Conservation (phyloP, 2,113 vertebrate genomes). For the Lepisosteus oculatus region DNA sequence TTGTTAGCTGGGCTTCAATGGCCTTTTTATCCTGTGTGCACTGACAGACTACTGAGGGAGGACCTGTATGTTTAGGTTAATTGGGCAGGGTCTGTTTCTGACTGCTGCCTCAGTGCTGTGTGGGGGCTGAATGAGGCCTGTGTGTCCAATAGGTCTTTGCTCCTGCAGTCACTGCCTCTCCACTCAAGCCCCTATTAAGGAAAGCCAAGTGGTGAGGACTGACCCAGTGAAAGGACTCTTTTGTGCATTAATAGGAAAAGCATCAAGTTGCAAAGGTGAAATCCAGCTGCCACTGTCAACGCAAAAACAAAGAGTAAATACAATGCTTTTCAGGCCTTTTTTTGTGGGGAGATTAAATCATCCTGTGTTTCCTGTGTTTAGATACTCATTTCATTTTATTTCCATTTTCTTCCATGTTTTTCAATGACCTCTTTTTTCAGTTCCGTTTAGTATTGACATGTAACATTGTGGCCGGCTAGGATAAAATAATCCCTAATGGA, state of each 20-base stretch:
- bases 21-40: background rate
- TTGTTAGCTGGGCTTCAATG: conserved; percentile 7
- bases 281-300: background rate
- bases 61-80: background rate
- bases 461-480: too few relatives aligned
- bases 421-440: too few relatives aligned
- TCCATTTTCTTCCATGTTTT: too few relatives aligned
- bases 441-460: too few relatives aligned
- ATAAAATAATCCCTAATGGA: too few relatives aligned
- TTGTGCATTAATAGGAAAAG: background rate
- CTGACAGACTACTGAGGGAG: background rate
- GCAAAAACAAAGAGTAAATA: background rate
- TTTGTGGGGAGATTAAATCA: background rate
- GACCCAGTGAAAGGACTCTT: conserved; percentile 6
- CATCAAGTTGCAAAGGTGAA: background rate
- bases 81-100: background rate
- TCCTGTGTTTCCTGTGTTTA: too few relatives aligned
- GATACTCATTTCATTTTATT: too few relatives aligned
- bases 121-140: conserved; percentile 7
- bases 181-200: background rate
- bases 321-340: background rate
- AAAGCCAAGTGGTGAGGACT: background rate
- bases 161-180: background rate
- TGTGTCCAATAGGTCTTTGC: conserved; percentile 1
- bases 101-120: background rate